Conservation (phyloP, 2,888 invertebrate species). For the Ornithoptera alexandrae region DNA sequence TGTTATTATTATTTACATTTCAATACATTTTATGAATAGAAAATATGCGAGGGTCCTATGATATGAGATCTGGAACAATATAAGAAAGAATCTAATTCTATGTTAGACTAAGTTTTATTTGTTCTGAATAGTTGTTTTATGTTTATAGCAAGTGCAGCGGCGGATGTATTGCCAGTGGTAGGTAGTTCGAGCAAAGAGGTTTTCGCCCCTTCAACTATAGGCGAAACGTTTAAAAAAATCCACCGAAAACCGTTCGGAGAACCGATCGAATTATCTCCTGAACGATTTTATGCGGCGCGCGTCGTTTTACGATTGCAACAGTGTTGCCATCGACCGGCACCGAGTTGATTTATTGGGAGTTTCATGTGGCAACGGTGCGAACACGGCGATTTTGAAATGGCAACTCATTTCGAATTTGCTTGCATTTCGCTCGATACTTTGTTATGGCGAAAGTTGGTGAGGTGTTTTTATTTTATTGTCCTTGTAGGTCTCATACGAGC, state of each 20-base stretch:
- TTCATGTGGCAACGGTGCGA: conserved; percentile 43
- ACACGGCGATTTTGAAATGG: conserved; percentile 51
- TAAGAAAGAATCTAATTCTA: too few species aligned
- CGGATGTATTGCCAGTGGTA: neutral
- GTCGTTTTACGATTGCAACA: conserved; percentile 51
- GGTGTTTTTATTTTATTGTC: conserved; percentile 30
- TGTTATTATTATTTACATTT: too few species aligned
- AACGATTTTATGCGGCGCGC: conserved; percentile 55
- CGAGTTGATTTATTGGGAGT: conserved; percentile 48
- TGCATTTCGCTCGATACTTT: conserved; percentile 37
- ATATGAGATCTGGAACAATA: too few species aligned
- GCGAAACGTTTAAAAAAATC: conserved; percentile 33
- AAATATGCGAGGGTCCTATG: too few species aligned
- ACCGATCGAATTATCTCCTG: conserved; percentile 66
- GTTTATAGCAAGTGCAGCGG: too few species aligned
- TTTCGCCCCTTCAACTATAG: conserved; percentile 32
- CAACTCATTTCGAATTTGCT: conserved; percentile 49
- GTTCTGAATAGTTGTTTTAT: too few species aligned
- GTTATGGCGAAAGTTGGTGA: conserved; percentile 30
- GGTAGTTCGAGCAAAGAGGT: neutral
- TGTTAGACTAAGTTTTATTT: too few species aligned
- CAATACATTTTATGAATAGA: too few species aligned
- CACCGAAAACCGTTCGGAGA: conserved; percentile 54
- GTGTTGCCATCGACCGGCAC: conserved; percentile 44
- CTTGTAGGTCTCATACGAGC: conserved; percentile 3